These are phyloP conservation scores for Agrilus cyanescens DNA, from an alignment of 2,888 invertebrate species.

Conservation along the genomic window DNA sequence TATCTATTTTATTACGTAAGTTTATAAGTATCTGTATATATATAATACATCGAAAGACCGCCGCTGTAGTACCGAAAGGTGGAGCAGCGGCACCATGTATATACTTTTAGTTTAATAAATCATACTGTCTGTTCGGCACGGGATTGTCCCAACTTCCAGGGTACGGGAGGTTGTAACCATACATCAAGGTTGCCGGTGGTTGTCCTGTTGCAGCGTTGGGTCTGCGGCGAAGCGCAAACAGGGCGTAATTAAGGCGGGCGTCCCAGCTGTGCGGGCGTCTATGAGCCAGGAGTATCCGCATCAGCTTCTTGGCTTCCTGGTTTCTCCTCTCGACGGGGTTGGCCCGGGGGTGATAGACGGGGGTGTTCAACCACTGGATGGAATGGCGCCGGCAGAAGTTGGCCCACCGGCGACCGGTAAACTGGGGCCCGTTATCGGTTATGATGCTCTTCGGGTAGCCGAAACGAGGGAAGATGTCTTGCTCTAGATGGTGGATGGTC, in stretches of 20 bases:
- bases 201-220: constrained; percentile 1
- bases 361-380: constrained; percentile 10
- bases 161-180: not conserved
- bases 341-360: constrained; percentile 17
- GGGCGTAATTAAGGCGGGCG: not conserved
- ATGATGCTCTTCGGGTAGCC: constrained; percentile 2
- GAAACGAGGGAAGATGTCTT: not conserved
- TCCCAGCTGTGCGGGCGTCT: not conserved
- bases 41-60: too few species aligned
- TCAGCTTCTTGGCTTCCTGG: constrained; percentile 18
- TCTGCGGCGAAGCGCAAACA: not conserved
- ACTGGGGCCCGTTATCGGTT: constrained; percentile 10
- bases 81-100: too few species aligned
- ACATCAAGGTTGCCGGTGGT: not conserved
- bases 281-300: constrained; percentile 9
- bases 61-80: too few species aligned
- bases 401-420: not conserved
- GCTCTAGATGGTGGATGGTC: not conserved
- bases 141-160: constrained; percentile 2
- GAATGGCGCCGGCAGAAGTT: constrained; percentile 5
- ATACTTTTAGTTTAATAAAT: too few species aligned
- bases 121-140: too few species aligned
- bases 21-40: too few species aligned
- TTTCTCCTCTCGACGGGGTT: constrained; percentile 18
- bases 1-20: too few species aligned